Percentiles rank a stretch among this genome's conserved stretches.
Conservation (phyloP, 2,113 vertebrate species). For the Labeo catla region DNA sequence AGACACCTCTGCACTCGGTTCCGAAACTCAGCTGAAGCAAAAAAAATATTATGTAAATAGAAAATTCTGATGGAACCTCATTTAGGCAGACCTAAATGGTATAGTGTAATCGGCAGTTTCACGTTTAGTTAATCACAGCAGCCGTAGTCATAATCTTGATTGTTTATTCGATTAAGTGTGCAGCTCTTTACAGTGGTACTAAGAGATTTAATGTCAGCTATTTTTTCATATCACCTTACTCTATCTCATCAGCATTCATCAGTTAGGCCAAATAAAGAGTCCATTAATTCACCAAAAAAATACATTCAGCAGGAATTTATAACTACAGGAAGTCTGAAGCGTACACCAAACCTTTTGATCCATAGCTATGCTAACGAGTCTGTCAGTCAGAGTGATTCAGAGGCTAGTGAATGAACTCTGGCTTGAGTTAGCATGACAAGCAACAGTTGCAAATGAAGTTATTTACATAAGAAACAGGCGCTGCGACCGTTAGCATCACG, state of each 20-base stretch:
- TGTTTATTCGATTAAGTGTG: background rate
- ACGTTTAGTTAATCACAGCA: background rate
- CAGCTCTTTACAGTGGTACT: background rate
- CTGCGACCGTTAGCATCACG: conserved; percentile 37
- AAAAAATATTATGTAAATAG: background rate
- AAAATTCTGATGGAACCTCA: background rate
- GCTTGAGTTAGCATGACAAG: conserved; percentile 58
- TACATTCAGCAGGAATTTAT: conserved; percentile 35
- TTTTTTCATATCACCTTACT: background rate
- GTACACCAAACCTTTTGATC: conserved; percentile 40
- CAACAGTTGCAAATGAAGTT: conserved; percentile 56
- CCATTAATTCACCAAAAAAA: conserved; percentile 24
- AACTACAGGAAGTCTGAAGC: conserved; percentile 20
- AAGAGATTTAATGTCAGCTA: background rate
- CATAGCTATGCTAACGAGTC: conserved; percentile 35
- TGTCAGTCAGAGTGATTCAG: conserved; percentile 37
- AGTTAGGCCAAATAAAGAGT: conserved; percentile 23
- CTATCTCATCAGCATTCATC: background rate
- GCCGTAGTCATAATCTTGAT: background rate
- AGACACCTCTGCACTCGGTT: background rate
- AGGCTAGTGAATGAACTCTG: conserved; percentile 40
- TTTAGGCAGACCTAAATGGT: background rate
- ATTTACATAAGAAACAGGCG: conserved; percentile 60
- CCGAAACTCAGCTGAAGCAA: background rate
- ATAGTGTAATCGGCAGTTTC: background rate